Conservation (phyloP, 2,888 invertebrate species). For the Acrobasis consociella region DNA sequence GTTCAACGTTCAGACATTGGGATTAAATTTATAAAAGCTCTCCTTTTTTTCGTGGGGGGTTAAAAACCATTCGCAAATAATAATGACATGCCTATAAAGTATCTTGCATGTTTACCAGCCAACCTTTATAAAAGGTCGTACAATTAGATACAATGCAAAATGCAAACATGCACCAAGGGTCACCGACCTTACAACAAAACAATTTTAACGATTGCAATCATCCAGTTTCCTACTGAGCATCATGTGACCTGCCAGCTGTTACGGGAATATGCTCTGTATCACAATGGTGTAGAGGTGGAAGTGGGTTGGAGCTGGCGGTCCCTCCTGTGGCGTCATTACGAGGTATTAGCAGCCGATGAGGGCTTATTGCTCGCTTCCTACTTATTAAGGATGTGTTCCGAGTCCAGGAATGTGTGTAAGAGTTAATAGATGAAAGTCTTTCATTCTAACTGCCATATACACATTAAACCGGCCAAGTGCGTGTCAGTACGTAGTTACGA, state of each 20-base stretch:
- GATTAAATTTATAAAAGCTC: too few relatives aligned
- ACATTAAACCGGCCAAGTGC: too few relatives aligned
- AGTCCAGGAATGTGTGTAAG: conserved; percentile 2
- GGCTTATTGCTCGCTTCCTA: conserved; percentile 16
- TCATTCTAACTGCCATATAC: too few relatives aligned
- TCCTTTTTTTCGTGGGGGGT: too few relatives aligned
- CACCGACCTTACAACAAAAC: conserved; percentile 14
- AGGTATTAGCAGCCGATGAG: conserved; percentile 14
- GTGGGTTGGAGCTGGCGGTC: background rate
- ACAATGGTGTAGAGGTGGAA: background rate
- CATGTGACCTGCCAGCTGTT: conserved; percentile 4
- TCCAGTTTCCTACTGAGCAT: conserved; percentile 11
- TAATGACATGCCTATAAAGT: too few relatives aligned
- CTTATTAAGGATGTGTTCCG: conserved; percentile 1
- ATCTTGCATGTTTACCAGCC: too few relatives aligned
- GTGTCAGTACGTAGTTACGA: too few relatives aligned
- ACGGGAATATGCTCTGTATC: background rate
- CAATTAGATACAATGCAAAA: background rate
- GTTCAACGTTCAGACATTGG: too few relatives aligned
- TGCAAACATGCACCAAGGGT: background rate
- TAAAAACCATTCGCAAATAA: too few relatives aligned
- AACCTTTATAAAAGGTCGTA: too few relatives aligned
- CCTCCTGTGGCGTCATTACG: conserved; percentile 1
- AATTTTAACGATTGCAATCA: conserved; percentile 21
- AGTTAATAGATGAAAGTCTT: background rate